Percentiles rank a stretch among this genome's conserved stretches.
phyloP scores from a whole-genome alignment of 2,797 vertebrate species.

The Phalanger gymnotis region DNA sequence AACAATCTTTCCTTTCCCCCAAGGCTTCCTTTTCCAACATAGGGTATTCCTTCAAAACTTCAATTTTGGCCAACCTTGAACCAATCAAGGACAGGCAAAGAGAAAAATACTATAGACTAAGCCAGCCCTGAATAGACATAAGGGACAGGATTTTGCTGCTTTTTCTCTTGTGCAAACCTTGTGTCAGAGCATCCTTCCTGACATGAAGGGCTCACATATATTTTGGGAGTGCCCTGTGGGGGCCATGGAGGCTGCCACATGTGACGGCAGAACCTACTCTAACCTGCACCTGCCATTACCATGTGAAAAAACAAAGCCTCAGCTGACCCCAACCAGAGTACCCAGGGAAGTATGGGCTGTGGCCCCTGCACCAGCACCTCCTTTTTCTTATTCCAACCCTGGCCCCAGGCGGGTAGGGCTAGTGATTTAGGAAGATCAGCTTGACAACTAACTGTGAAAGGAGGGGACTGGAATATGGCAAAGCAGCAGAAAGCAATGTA shows the following conservation, averaged over 20 bases:
- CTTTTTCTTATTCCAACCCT: neutral
- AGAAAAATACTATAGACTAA: too few species aligned
- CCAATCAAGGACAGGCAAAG: neutral
- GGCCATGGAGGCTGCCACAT: neutral
- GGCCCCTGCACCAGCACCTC: neutral
- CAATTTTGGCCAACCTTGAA: neutral
- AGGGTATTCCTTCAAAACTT: neutral
- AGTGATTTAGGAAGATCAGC: neutral
- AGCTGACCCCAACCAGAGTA: neutral
- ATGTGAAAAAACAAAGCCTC: neutral
- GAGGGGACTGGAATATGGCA: neutral
- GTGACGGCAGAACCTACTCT: neutral
- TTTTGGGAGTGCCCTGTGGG: neutral
- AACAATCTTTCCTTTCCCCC: slow-evolving; percentile 14
- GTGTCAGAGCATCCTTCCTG: neutral
- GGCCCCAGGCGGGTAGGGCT: neutral
- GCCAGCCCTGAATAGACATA: too few species aligned
- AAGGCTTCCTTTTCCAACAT: neutral
- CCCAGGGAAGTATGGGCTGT: neutral
- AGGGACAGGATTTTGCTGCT: neutral
- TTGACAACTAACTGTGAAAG: too few species aligned
- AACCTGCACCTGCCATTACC: too few species aligned
- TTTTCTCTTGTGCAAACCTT: neutral
- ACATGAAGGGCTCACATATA: neutral
- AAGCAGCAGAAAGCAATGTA: neutral